phyloP scores from a whole-genome alignment of 2,797 vertebrate genomes.

The Thamnophis elegans region DNA sequence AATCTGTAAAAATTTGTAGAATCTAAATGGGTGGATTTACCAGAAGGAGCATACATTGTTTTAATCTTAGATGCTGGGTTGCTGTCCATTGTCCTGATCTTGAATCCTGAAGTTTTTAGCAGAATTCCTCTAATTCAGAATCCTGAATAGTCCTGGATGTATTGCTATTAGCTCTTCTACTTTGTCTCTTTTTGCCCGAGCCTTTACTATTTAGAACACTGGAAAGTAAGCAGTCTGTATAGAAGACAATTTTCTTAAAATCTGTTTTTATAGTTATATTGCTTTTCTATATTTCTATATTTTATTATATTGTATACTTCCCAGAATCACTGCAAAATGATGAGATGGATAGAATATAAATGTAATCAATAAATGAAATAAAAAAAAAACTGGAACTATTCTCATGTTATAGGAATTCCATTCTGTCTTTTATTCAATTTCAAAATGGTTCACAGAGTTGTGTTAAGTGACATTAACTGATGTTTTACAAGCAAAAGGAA shows the following conservation, averaged over 20 bases:
- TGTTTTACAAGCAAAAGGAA: constrained; percentile 8
- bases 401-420: not conserved
- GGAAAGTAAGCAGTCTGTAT: not conserved
- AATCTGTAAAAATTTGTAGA: not conserved
- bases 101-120: not conserved
- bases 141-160: not conserved
- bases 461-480: not conserved
- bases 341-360: not conserved
- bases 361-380: not conserved
- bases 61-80: not conserved
- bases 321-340: not conserved
- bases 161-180: not conserved
- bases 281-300: not conserved
- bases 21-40: not conserved
- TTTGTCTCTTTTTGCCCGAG: not conserved
- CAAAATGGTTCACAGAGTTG: not conserved
- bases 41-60: not conserved
- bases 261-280: not conserved
- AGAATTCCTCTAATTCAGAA: not conserved
- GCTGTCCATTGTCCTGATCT: not conserved
- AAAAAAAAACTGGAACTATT: not conserved
- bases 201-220: not conserved
- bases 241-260: not conserved
- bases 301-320: not conserved
- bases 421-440: constrained; percentile 24